Conservation (phyloP, 30 jellyfish, hydroid and myxozoan genomes). For the Calvadosia cruxmelitensis region DNA sequence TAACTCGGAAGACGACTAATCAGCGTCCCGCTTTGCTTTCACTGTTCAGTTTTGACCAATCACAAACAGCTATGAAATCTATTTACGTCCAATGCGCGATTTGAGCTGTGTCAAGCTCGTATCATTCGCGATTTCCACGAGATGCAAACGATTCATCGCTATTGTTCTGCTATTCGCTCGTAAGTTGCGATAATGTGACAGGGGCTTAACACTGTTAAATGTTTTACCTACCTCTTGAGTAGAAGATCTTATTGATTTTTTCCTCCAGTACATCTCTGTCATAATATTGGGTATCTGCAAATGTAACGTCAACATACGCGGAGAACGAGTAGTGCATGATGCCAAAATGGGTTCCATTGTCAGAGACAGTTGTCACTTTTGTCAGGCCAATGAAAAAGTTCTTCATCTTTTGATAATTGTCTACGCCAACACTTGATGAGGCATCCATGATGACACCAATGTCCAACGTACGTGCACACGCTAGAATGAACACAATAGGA, state of each 20-base stretch:
- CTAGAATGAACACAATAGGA: conserved; percentile 33
- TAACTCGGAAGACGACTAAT: no score
- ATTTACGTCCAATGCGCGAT: no score
- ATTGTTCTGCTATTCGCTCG: no score
- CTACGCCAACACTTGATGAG: conserved; percentile 59
- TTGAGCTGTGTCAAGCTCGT: no score
- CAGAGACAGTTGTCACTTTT: conserved; percentile 33
- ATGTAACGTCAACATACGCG: conserved; percentile 40
- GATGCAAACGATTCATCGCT: no score
- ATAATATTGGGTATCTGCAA: conserved; percentile 34
- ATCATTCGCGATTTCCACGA: no score
- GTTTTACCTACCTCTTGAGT: conserved; percentile 9
- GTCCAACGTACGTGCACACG: conserved; percentile 57
- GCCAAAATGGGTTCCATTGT: conserved; percentile 62
- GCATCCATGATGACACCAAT: conserved; percentile 78
- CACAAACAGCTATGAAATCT: no score
- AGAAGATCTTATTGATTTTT: conserved; percentile 2
- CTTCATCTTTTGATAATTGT: conserved; percentile 39
- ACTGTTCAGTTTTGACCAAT: no score
- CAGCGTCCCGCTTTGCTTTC: no score
- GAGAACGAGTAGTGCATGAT: conserved; percentile 53
- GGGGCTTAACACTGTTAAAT: no score
- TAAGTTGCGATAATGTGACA: no score
- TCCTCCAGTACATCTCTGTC: conserved; percentile 8
- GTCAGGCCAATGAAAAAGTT: conserved; percentile 34